Conservation (phyloP, 2,797 vertebrate genomes). For the Urocyon cinereoargenteus region DNA sequence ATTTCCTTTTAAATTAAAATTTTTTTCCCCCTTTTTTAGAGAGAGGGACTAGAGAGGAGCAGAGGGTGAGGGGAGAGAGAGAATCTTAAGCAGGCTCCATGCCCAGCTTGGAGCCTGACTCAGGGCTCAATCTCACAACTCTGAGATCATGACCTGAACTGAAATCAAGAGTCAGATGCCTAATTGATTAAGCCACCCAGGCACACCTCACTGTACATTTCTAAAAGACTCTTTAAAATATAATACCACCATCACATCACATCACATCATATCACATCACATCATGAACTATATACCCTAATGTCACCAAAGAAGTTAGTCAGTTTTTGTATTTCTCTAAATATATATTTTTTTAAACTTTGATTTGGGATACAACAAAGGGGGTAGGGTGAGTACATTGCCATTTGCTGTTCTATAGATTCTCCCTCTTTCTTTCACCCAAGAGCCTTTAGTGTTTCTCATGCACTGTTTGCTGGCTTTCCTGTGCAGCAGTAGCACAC, state of each 20-base stretch:
- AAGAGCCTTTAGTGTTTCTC: not conserved
- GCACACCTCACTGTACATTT: not conserved
- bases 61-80: not conserved
- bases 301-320: not conserved
- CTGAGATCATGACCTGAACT: not conserved
- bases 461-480: not conserved
- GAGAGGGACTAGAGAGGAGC: not conserved
- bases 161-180: not conserved
- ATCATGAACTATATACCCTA: not conserved
- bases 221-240: not conserved
- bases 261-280: not conserved
- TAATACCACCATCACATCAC: not conserved
- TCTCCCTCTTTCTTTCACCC: not conserved
- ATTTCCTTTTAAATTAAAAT: not conserved
- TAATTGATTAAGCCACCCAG: not conserved
- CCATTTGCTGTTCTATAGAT: not conserved
- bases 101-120: not conserved
- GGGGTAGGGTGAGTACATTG: accelerated
- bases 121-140: no score
- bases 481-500: not conserved
- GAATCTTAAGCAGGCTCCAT: not conserved
- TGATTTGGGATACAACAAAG: not conserved
- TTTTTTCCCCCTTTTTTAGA: not conserved
- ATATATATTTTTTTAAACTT: not conserved
- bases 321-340: not conserved